Evolutionary conservation across 2,888 invertebrate species (phyloP), one percentile per base, ranked within the genome.

Genomic region (Schizaphis graminum): DNA sequence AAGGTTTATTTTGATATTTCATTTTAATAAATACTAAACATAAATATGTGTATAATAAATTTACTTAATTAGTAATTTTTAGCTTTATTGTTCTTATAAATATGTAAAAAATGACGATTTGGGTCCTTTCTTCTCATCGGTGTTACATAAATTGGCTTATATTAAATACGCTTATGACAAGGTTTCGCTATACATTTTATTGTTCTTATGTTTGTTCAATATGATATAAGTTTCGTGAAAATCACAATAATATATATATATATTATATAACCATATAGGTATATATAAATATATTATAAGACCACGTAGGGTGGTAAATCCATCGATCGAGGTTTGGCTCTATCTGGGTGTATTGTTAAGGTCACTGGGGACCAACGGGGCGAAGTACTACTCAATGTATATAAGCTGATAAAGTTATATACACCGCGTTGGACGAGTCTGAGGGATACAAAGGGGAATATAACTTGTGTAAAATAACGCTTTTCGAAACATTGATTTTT

Each of bases 401-500:
- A 86, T 47, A 86, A 41, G 35, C 49, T 21, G 91, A 57, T 77
- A 91, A 77, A 53, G 77, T 89, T 57, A 35, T 77, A 77, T 91
- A 35, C 7, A n/a, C 77, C 77, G 44, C 47, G 49, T 44, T 56
- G 24, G 16, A 56, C 41, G 21, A 21, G 84, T 85, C 35, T 53
- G 61, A 77, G 91, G 77, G 77, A 56, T 84, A 77, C 61, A 87
- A 87, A 57, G 56, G 57, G 85, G 84, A 88, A 28, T n/a, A 49
- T 56, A 85, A 44, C 86, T 61, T 57, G 57, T 47, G 47, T 92
- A 49, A 87, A 92, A 57, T 92, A 92, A 61, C 87, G 61, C 92
- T 92, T 92, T 92, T 87, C 47, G 61, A 87, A 92, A 92, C 92
- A 92, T 92, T 92, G 92, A 92, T 92, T 92, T 92, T 92, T 90